Evolutionary conservation across 2,113 vertebrate genomes (phyloP).

Genomic region (Chaetodon auriga): DNA sequence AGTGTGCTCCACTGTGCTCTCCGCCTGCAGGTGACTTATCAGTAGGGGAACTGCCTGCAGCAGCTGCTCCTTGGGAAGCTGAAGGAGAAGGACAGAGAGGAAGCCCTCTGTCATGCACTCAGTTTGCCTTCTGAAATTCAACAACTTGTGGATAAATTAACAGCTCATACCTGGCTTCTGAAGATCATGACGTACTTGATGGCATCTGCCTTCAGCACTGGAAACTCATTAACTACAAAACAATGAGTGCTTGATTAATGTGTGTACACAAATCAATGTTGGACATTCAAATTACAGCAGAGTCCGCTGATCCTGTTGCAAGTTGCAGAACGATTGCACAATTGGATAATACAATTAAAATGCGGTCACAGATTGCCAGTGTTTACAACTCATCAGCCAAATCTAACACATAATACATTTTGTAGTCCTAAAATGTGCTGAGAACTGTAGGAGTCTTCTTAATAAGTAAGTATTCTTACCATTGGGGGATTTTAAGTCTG

Average conservation of each 20-base stretch:
- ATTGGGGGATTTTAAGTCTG: slow-evolving; percentile 93
- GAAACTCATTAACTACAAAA: slow-evolving; percentile 96
- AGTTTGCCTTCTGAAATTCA: background rate
- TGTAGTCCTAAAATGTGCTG: background rate
- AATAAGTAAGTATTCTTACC: slow-evolving; percentile 79
- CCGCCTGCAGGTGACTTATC: slow-evolving; percentile 93
- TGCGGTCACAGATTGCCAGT: background rate
- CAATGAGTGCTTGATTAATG: background rate
- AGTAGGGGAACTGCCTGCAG: slow-evolving; percentile 93
- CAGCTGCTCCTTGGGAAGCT: slow-evolving; percentile 98
- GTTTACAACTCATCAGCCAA: background rate
- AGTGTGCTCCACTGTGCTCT: slow-evolving; percentile 96
- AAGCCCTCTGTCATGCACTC: background rate
- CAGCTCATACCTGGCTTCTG: slow-evolving; percentile 92
- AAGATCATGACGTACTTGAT: slow-evolving; percentile 99
- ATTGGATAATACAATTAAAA: background rate
- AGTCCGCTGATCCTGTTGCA: background rate
- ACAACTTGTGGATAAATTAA: background rate
- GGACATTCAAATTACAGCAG: background rate
- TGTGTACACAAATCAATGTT: background rate
- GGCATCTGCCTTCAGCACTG: slow-evolving; percentile 97
- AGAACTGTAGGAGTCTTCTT: background rate
- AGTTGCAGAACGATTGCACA: background rate
- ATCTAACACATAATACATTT: background rate
- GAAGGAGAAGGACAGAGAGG: slow-evolving; percentile 34